A percentile compares a stretch with the other conserved stretches of the same genome.
Evolutionary conservation across 1,140 invertebrate species (phyloP).

Genomic region (Platorchestia sp.): DNA sequence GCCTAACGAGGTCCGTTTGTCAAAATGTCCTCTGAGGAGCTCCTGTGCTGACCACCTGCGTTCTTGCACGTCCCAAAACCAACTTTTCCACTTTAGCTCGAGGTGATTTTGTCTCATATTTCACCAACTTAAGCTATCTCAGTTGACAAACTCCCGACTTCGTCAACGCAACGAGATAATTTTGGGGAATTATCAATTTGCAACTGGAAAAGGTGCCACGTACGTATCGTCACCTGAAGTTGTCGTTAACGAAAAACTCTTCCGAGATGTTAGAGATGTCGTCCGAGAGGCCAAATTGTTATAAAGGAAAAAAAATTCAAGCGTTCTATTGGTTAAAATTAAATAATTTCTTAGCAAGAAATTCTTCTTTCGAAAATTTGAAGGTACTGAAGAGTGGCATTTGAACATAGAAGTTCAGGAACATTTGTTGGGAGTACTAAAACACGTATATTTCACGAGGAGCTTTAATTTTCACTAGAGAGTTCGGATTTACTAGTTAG

Average conservation of each 20-base stretch:
- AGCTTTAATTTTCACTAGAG: too few relatives aligned
- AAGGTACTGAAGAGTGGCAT: not conserved
- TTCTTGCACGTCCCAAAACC: not conserved
- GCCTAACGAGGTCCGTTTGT: not conserved
- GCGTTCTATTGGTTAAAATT: not conserved
- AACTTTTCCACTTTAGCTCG: not conserved
- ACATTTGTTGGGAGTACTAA: too few relatives aligned
- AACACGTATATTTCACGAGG: too few relatives aligned
- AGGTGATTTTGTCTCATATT: not conserved
- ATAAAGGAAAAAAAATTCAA: not conserved
- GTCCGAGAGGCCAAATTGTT: not conserved
- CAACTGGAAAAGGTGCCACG: not conserved
- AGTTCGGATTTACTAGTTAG: too few relatives aligned
- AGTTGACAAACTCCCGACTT: not conserved
- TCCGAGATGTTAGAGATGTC: not conserved
- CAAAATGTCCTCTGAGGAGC: not conserved
- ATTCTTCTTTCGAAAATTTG: not conserved
- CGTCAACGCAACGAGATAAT: not conserved
- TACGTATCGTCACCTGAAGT: not conserved
- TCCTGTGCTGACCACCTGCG: not conserved
- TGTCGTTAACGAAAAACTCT: not conserved
- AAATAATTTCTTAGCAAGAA: not conserved
- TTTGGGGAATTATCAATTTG: not conserved
- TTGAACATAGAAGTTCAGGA: not conserved
- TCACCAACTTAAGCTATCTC: not conserved